Conservation (phyloP, 2,797 vertebrate species). For the Notolabrus celidotus region DNA sequence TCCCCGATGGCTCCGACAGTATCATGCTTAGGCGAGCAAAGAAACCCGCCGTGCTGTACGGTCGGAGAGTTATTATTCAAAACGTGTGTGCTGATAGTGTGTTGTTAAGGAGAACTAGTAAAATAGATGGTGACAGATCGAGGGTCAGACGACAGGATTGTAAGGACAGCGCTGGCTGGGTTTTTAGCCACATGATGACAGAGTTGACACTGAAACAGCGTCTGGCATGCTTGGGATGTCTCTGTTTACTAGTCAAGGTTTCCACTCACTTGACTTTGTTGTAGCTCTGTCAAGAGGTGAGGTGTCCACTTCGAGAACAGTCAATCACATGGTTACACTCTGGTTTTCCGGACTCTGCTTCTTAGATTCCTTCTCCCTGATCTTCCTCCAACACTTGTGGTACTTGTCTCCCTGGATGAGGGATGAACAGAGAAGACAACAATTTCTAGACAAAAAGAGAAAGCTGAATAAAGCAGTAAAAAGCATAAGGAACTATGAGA, state of each 20-base stretch:
- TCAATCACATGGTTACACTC: slow-evolving; percentile 48
- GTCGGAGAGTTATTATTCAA: slow-evolving; percentile 36
- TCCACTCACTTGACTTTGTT: slow-evolving; percentile 70
- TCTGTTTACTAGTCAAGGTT: slow-evolving; percentile 62
- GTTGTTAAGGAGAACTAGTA: slow-evolving; percentile 43
- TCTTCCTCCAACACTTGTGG: background rate
- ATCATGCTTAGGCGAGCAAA: slow-evolving; percentile 48
- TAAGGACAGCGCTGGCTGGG: slow-evolving; percentile 29
- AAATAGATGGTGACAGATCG: slow-evolving; percentile 63
- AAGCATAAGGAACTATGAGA: slow-evolving; percentile 16
- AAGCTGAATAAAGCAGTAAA: slow-evolving; percentile 13
- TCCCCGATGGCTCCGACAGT: slow-evolving; percentile 46
- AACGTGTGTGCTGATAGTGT: slow-evolving; percentile 25
- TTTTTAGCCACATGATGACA: slow-evolving; percentile 63
- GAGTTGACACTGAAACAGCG: slow-evolving; percentile 31
- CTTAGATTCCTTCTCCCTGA: background rate
- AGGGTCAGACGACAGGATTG: slow-evolving; percentile 40
- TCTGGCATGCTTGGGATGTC: slow-evolving; percentile 48
- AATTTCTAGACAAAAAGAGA: slow-evolving; percentile 5
- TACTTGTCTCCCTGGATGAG: slow-evolving; percentile 12
- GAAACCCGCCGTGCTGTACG: slow-evolving; percentile 39
- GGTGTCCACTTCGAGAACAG: slow-evolving; percentile 60
- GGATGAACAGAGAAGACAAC: slow-evolving; percentile 14
- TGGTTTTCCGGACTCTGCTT: slow-evolving; percentile 29
- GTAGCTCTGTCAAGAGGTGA: slow-evolving; percentile 49